These are phyloP conservation scores for Conopomorpha cramerella DNA, from an alignment of 1,140 invertebrate genomes.

Conservation along the genomic window DNA sequence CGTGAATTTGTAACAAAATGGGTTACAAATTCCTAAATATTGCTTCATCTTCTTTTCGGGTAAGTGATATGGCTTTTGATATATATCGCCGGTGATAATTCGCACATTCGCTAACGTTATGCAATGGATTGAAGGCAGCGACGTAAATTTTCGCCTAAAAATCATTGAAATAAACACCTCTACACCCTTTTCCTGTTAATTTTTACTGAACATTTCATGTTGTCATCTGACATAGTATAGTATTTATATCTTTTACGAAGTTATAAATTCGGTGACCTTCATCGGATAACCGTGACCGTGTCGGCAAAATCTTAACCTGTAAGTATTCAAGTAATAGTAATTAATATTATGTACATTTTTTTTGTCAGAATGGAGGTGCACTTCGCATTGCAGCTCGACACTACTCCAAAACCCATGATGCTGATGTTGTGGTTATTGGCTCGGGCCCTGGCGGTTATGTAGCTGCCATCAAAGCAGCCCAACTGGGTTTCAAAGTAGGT, in stretches of 20 bases:
- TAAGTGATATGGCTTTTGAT: conserved; percentile 18
- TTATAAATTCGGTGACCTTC: too few species aligned
- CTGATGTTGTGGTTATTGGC: conserved; percentile 97
- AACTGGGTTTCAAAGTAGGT: conserved; percentile 91
- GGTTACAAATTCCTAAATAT: conserved; percentile 46
- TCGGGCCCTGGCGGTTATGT: conserved; percentile 99
- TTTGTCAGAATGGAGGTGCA: conserved; percentile 38
- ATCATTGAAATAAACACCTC: too few species aligned
- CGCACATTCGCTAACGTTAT: conserved; percentile 27
- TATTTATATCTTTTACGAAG: too few species aligned
- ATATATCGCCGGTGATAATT: conserved; percentile 4
- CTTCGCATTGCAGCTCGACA: conserved; percentile 47
- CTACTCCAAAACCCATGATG: conserved; percentile 77
- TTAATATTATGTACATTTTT: conserved; percentile 5
- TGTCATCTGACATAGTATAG: too few species aligned
- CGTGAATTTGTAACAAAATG: too few species aligned
- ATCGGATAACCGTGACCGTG: too few species aligned
- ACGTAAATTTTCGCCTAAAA: too few species aligned
- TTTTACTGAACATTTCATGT: too few species aligned
- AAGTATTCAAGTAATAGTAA: too few species aligned
- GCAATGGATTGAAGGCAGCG: conserved; percentile 14
- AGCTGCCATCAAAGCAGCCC: conserved; percentile 97
- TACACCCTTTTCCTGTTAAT: too few species aligned
- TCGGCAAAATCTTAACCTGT: too few species aligned
- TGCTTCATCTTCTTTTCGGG: conserved; percentile 31